Base-by-base conservation (phyloP, 2,113 vertebrate species). In the Plectropomus leopardus region DNA sequence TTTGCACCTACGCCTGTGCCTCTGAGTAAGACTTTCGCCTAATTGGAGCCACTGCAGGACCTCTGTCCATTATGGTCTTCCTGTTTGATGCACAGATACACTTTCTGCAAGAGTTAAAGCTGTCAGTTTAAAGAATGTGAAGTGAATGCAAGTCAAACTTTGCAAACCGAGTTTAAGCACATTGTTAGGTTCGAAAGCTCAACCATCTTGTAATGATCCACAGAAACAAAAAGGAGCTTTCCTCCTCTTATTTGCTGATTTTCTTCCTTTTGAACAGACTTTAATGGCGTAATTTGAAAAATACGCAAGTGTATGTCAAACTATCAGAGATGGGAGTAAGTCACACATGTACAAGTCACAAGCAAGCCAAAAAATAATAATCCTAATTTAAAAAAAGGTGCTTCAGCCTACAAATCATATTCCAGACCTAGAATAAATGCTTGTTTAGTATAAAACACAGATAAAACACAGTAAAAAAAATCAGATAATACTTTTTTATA, bases 11-110 rank as follows among this genome's bases (percentile, higher is more conserved):
- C 16, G 32, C 34, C 50, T 13, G 3, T 10, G 57, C 23, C n/a
- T 45, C 53, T 42, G 72, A 50, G n/a, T n/a, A 54, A 53, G 40
- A 82, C 15, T 70, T 54, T 42, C 19, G 61, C 11, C 57, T 69
- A 45, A 66, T 80, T 66, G 47, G 34, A 30, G 47, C 16, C 47
- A 8, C 79, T 60, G 77, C 63, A 67, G 23, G 50, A 48, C 50
- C 50, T 60, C 11, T n/a, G 34, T 40, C 69, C n/a, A 59, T 36
- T 30, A 44, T 30, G 51, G 1, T 16, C 36, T 21, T 53, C 28
- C 58, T 57, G n/a, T 48, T 66, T 1, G 1, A 7, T 30, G 55
- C 24, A 30, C 34, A 34, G 45, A 26, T 10, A 16, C 4, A 7
- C 23, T 44, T 72, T 69, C 21, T 55, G 30, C 50, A 10, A 15